phyloP scores from a whole-genome alignment of 2,113 vertebrate genomes.

The Oncorhynchus mykiss region DNA sequence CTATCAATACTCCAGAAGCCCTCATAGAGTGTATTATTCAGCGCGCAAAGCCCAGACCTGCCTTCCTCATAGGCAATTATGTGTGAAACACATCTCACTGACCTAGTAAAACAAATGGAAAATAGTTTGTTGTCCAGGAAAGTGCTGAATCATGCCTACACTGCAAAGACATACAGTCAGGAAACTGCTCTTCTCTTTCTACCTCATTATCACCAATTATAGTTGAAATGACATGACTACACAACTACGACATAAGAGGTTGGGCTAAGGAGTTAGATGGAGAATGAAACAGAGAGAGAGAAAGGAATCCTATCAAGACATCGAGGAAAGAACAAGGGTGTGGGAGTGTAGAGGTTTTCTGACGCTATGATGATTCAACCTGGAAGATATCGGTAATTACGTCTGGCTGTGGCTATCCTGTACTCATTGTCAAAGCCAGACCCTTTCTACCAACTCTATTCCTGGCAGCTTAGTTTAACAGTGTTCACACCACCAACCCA shows the following conservation, averaged over 20 bases:
- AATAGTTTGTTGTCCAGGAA: no score
- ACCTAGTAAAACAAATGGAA: no score
- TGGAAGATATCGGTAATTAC: conserved; percentile 42
- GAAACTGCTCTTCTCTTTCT: no score
- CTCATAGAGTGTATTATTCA: no score
- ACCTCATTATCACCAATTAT: no score
- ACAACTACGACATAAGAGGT: not conserved
- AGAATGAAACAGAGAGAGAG: not conserved
- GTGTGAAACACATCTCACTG: no score
- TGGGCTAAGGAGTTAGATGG: not conserved
- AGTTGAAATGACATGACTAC: no score
- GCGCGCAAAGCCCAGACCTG: no score
- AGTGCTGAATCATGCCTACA: no score
- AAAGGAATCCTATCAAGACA: not conserved
- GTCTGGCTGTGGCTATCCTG: conserved; percentile 1
- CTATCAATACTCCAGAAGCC: no score
- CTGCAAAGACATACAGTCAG: not conserved
- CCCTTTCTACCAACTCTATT: conserved; percentile 29
- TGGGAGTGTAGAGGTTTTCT: not conserved
- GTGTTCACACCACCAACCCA: conserved; percentile 6
- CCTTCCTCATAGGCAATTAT: no score
- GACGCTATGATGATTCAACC: conserved; percentile 36
- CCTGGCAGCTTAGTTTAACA: conserved; percentile 35
- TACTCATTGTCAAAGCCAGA: conserved; percentile 28
- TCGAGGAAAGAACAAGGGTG: not conserved